These are phyloP conservation scores for Pangasius mekongensis DNA, from an alignment of 2,797 vertebrate species.

Conservation along the genomic window DNA sequence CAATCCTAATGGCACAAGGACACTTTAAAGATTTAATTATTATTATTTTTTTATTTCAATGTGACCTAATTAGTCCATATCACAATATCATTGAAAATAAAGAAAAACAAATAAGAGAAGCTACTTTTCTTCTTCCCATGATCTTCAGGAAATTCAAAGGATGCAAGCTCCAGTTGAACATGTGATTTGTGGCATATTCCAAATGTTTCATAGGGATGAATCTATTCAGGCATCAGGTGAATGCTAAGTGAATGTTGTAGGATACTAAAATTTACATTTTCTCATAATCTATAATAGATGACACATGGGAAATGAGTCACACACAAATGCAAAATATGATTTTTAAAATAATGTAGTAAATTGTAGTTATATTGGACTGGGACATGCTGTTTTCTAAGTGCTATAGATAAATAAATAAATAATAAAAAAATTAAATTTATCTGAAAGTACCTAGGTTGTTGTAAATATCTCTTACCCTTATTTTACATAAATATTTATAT, in stretches of 20 bases:
- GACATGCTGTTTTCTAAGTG: background rate
- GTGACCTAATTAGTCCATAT: background rate
- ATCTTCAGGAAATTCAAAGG: background rate
- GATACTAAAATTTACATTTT: background rate
- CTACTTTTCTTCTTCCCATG: background rate
- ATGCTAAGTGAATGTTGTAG: background rate
- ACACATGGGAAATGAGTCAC: background rate
- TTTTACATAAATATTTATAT: background rate
- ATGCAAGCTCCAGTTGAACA: background rate
- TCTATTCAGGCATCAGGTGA: background rate
- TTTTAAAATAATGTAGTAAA: background rate
- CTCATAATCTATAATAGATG: background rate
- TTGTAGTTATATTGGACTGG: background rate
- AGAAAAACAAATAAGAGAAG: background rate
- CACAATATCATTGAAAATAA: background rate
- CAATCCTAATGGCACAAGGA: background rate
- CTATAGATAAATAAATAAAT: background rate
- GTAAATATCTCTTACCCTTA: background rate
- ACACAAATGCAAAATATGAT: background rate
- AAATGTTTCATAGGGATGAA: background rate
- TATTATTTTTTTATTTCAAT: background rate
- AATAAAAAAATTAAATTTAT: background rate
- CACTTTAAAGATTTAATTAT: background rate
- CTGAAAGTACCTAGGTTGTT: background rate
- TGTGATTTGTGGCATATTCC: background rate